phyloP scores from a whole-genome alignment of 2,113 vertebrate genomes.

The Lepus americanus region DNA sequence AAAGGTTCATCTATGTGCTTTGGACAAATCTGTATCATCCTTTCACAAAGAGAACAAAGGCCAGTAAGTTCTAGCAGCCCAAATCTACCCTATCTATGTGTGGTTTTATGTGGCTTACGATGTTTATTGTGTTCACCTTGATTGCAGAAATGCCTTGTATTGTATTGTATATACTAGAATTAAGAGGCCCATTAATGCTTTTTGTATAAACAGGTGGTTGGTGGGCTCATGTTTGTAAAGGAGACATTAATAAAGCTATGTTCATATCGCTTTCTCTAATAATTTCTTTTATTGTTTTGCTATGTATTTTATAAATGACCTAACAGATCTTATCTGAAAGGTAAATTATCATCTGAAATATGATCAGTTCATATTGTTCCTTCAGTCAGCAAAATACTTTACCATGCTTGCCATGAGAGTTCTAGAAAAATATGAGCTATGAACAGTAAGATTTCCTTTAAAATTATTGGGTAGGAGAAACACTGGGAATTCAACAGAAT shows the following conservation, averaged over 20 bases:
- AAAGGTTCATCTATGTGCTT: neutral
- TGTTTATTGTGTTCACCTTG: neutral
- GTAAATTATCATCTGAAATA: neutral
- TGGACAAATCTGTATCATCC: neutral
- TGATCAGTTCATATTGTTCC: neutral
- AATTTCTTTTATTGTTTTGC: neutral
- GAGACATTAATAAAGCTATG: neutral
- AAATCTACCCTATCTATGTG: neutral
- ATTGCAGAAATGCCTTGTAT: neutral
- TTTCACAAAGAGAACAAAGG: neutral
- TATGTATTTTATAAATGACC: slow-evolving; percentile 1
- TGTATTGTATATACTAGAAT: neutral
- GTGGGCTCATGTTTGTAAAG: neutral
- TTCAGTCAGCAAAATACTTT: slow-evolving; percentile 8
- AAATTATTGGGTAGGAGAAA: neutral
- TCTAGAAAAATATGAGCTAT: neutral
- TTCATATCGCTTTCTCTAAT: neutral
- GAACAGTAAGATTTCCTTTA: neutral
- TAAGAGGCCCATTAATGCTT: neutral
- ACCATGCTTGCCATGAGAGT: neutral
- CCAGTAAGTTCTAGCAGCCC: neutral
- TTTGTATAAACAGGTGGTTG: neutral
- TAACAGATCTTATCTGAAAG: neutral
- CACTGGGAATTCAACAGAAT: neutral
- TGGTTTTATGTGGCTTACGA: neutral